Evolutionary conservation across 2,797 vertebrate genomes (phyloP).

Genomic region (Nannoperca obscura): DNA sequence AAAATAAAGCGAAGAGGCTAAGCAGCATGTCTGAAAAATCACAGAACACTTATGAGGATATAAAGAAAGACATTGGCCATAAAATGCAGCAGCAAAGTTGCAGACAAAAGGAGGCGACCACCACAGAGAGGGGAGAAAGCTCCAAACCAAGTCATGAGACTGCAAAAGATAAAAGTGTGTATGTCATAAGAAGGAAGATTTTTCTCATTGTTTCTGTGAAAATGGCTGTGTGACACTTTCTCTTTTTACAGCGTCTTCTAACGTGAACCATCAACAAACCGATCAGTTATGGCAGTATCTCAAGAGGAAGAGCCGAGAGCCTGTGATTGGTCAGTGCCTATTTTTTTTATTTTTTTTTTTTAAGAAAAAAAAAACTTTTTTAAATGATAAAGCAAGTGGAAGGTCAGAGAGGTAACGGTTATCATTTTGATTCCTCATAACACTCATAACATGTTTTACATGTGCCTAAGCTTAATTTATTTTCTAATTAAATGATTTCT

Average conservation of each 20-base stretch:
- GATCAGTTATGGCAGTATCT: constrained; percentile 37
- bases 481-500: neutral
- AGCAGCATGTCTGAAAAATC: neutral
- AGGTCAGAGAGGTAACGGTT: neutral
- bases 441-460: neutral
- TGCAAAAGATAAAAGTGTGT: constrained; percentile 21
- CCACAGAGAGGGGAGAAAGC: neutral
- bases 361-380: neutral
- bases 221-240: neutral
- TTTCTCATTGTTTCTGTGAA: neutral
- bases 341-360: too few species aligned
- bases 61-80: neutral
- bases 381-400: neutral
- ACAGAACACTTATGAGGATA: neutral
- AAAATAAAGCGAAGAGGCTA: neutral
- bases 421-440: neutral
- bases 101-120: neutral
- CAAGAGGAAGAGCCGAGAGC: constrained; percentile 23
- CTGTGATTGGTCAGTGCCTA: constrained; percentile 63
- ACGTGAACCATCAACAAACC: neutral
- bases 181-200: neutral
- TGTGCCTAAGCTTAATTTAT: neutral
- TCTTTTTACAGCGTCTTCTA: constrained; percentile 20
- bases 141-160: neutral
- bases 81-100: constrained; percentile 22